Base-by-base conservation (phyloP, 2,113 vertebrate genomes). In the Nanger granti region DNA sequence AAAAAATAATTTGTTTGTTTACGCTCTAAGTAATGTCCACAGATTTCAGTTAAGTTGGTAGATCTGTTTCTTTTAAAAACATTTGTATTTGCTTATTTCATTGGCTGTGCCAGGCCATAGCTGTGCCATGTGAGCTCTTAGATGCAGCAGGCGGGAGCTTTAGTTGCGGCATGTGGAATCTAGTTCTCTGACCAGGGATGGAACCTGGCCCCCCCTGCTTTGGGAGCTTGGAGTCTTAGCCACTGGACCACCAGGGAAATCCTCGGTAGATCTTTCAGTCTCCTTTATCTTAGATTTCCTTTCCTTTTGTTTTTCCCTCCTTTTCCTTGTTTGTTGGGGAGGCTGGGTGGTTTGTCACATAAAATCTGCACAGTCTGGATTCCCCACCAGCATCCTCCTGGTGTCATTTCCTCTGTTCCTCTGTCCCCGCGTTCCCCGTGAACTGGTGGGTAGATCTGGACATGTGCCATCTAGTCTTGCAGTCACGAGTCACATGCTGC, bases 401-500 rank as follows among this genome's bases (percentile, higher is more conserved):
- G 69, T 5, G 17, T 28, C 87, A 15, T 34, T 55, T 60, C 15
- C 28, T n/a, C 7, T 8, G 14, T 20, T 24, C 41, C 55, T 24
- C 29, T 44, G 22, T 31, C n/a, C 44, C 20, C 1, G 1, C 1
- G 29, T 29, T 14, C 49, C 37, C 37, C 0, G 0, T 20, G 64
- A 73, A 49, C 15, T 11, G n/a, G 54, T 0, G 14, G 54, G 8
- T 6, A 3, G 12, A 8, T 31, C 22, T 55, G 47, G 10, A 6
- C 31, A 37, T 44, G 20, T 5, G 17, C 13, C 34, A 10, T 13
- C 55, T 41, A 0, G 41, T 26, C 8, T n/a, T 9, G 4, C 11
- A 54, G 69, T 22, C 17, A 34, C 2, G 5, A 79, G 73, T n/a
- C 41, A n/a, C 44, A 0, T 55, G n/a, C 73, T 47, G 4, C 2